Conservation (phyloP, 1,140 invertebrate genomes). For the fruit fly (Drosophila melanogaster) region DNA sequence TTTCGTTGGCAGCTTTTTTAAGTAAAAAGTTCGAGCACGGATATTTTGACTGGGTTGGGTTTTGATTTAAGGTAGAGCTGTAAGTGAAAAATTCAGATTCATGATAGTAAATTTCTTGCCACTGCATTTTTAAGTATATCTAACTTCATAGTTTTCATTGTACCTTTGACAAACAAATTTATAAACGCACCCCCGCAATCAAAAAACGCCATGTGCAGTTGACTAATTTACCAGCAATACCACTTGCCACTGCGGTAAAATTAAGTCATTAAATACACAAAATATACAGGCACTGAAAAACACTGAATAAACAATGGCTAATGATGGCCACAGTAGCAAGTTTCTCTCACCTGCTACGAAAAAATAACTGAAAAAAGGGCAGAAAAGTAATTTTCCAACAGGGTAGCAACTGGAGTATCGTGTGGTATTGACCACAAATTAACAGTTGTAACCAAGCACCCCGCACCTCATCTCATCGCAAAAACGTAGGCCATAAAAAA, state of each 20-base stretch:
- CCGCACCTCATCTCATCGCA: conserved; percentile 37
- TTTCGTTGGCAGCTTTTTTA: conserved; percentile 31
- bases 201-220: conserved; percentile 13
- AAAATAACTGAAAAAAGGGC: conserved; percentile 1
- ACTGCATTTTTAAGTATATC: not conserved
- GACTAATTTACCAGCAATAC: conserved; percentile 31
- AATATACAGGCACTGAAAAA: conserved; percentile 20
- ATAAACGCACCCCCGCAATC: conserved; percentile 18
- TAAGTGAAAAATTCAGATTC: not conserved
- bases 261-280: conserved; percentile 48
- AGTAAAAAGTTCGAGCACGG: conserved; percentile 22
- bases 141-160: not conserved
- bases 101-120: no score
- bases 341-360: conserved; percentile 66
- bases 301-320: conserved; percentile 48
- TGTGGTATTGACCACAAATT: conserved; percentile 79
- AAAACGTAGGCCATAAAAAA: conserved; percentile 53
- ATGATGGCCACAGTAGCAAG: conserved; percentile 60
- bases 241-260: conserved; percentile 44
- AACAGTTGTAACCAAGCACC: conserved; percentile 72
- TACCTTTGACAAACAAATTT: conserved; percentile 17
- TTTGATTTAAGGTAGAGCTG: conserved; percentile 2
- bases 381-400: conserved; percentile 52
- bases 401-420: conserved; percentile 43
- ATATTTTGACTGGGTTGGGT: not conserved